phyloP scores from a whole-genome alignment of 2,888 invertebrate genomes.

The Mantis religiosa region DNA sequence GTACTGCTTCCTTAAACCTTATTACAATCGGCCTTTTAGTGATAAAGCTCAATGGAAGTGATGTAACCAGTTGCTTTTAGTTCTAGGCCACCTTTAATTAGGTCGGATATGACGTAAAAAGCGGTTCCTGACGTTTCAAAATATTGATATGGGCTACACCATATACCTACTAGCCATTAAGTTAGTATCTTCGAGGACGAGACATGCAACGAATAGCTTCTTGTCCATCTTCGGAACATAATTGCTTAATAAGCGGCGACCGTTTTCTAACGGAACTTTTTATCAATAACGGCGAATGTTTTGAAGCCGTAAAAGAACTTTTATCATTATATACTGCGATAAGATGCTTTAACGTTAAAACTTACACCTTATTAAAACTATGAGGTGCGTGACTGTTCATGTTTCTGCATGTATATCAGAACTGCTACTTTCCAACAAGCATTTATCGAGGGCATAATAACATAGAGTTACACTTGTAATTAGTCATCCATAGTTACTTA shows the following conservation, averaged over 20 bases:
- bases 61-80: not conserved
- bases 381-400: no score
- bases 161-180: not conserved
- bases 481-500: no score
- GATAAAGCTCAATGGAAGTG: not conserved
- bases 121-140: not conserved
- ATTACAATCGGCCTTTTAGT: not conserved
- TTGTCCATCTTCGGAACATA: not conserved
- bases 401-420: no score
- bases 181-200: not conserved
- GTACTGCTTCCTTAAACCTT: not conserved
- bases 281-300: not conserved
- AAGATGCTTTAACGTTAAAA: no score
- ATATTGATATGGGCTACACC: not conserved
- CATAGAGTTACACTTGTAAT: no score
- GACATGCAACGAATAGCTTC: not conserved
- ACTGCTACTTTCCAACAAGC: no score
- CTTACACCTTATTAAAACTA: no score
- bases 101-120: not conserved
- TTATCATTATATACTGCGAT: no score
- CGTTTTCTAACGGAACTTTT: not conserved
- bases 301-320: no score
- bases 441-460: no score
- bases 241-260: not conserved
- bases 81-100: not conserved